Evolutionary conservation across 2,888 invertebrate genomes (phyloP), one percentile per base, ranked within the genome.

Genomic region (Oscheius onirici): DNA sequence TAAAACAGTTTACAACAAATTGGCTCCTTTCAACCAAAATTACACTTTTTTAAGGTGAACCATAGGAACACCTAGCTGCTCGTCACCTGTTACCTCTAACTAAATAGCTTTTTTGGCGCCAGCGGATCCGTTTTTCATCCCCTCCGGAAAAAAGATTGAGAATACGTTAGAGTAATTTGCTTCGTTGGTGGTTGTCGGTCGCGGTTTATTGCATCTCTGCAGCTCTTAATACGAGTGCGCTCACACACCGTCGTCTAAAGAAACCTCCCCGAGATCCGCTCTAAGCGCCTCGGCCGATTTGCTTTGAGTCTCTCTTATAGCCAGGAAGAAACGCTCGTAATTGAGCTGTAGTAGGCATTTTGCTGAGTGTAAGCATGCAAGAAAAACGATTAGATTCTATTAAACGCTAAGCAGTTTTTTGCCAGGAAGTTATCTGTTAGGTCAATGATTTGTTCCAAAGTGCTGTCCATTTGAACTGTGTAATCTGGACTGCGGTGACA

Each of bases 391-490:
- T n/a, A n/a, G n/a, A n/a, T n/a, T n/a, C n/a, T n/a, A n/a, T n/a
- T n/a, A n/a, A n/a, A n/a, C n/a, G n/a, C n/a, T n/a, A n/a, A n/a
- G 28, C 57, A 11, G 20, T 58, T 46, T 17, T 40, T 58, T 20
- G 20, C 41, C 17, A 28, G 57, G 40, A 58, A 58, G 41, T 41
- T 41, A 58, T 58, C 58, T 17, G 41, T 58, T 20, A 58, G 55
- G 63, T 63, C 49, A 20, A 63, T 63, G 46, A 49, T 63, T 63
- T 63, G 49, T 63, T 63, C 49, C 26, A 63, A 63, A 49, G 63
- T 63, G 63, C 49, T 63, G 63, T 63, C 63, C 63, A 63, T 63
- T 63, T 24, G 63, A 46, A 63, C 63, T 63, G 63, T 63, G 63
- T 63, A 63, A 63, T 63, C 63, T 44, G 41, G 24, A 24, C 63